These are phyloP conservation scores for Notothenia rossii DNA, from an alignment of 2,113 vertebrate genomes.

Conservation along the genomic window DNA sequence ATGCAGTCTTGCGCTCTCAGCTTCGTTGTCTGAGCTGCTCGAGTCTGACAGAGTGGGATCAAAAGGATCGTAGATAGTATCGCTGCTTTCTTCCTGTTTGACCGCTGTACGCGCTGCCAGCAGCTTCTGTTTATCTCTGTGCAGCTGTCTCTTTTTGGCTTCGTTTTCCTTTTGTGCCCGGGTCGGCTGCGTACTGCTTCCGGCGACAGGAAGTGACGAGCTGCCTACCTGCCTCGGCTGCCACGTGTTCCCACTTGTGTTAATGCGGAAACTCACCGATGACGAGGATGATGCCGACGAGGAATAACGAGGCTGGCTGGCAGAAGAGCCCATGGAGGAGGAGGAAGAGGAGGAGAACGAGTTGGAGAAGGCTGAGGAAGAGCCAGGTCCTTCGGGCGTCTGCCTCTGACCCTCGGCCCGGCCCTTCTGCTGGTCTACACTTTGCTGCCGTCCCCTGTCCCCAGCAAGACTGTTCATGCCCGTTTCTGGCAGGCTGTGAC, in stretches of 20 bases:
- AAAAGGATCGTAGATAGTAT: constrained; percentile 94
- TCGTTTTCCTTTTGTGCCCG: constrained; percentile 81
- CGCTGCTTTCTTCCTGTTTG: constrained; percentile 84
- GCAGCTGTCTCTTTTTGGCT: constrained; percentile 74
- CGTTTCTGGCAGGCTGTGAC: constrained; percentile 81
- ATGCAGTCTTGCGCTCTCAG: constrained; percentile 34
- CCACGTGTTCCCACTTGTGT: constrained; percentile 89
- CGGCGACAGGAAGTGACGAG: constrained; percentile 65
- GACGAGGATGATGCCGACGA: constrained; percentile 73
- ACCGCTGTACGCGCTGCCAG: constrained; percentile 59
- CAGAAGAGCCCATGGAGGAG: constrained; percentile 35
- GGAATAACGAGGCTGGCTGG: constrained; percentile 58
- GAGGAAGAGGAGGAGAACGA: constrained; percentile 63
- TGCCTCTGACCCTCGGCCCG: constrained; percentile 75
- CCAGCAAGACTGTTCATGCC: constrained; percentile 89
- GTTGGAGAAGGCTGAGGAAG: constrained; percentile 74
- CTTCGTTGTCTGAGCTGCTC: constrained; percentile 79
- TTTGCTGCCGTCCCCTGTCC: constrained; percentile 81
- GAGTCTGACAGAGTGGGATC: constrained; percentile 95
- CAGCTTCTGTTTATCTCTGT: constrained; percentile 71
- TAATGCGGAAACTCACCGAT: constrained; percentile 92
- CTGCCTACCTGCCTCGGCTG: constrained; percentile 81
- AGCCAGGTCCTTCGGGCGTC: constrained; percentile 36
- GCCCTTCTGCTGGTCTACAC: constrained; percentile 76
- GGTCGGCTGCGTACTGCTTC: constrained; percentile 81